Conservation (phyloP, 2,113 vertebrate species). For the Lagenorhynchus albirostris region DNA sequence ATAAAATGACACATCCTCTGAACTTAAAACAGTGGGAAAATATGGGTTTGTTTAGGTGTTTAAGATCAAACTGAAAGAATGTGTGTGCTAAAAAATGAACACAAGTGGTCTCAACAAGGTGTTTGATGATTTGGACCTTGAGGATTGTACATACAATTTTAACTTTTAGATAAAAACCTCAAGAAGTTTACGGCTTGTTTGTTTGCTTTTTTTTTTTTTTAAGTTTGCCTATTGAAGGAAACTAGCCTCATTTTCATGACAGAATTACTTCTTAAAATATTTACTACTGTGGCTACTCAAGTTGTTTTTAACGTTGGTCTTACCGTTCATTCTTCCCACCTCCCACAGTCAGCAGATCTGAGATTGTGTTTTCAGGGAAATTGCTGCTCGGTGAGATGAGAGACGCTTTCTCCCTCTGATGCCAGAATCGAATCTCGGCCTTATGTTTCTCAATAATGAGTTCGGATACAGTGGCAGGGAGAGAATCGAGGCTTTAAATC, state of each 20-base stretch:
- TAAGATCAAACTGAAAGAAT: not conserved
- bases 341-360: not conserved
- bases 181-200: not conserved
- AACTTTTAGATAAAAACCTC: conserved; percentile 28
- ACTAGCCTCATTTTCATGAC: not conserved
- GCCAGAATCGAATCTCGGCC: conserved; percentile 39
- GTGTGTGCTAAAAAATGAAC: not conserved
- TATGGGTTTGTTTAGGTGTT: not conserved
- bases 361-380: conserved; percentile 34
- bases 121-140: not conserved
- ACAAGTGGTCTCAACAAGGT: not conserved
- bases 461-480: conserved; percentile 52
- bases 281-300: not conserved
- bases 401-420: conserved; percentile 42
- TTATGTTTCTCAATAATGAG: conserved; percentile 50
- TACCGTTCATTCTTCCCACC: not conserved
- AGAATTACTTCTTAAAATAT: not conserved
- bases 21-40: not conserved
- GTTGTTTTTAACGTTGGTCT: not conserved
- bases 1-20: not conserved
- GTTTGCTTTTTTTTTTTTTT: not conserved
- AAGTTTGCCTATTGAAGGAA: not conserved
- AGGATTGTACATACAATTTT: not conserved
- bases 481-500: conserved; percentile 67
- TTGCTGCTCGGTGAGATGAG: conserved; percentile 9